Evolutionary conservation across 2,888 invertebrate genomes (phyloP).

Genomic region (Lithophane leautieri): DNA sequence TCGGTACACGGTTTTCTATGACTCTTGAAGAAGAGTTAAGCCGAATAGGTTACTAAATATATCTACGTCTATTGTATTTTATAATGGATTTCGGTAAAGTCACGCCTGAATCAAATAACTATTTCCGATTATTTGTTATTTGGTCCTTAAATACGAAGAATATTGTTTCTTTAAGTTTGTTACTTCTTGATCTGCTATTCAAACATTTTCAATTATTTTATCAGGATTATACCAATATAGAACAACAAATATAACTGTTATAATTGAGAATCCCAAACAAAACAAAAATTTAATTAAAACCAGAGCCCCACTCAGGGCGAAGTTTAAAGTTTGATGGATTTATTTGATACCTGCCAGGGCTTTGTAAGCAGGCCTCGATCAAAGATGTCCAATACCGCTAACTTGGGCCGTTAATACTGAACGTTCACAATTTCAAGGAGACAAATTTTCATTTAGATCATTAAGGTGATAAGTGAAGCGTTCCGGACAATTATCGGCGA

Average conservation of each 20-base stretch:
- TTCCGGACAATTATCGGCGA: constrained; percentile 41
- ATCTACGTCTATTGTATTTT: no score
- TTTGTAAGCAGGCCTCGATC: constrained; percentile 68
- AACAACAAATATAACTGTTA: constrained; percentile 38
- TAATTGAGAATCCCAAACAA: constrained; percentile 48
- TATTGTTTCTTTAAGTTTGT: constrained; percentile 3
- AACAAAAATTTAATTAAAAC: constrained; percentile 62
- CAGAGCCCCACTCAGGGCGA: constrained; percentile 27
- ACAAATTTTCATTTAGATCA: constrained; percentile 75
- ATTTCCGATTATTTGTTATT: constrained; percentile 1
- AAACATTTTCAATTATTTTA: constrained; percentile 11
- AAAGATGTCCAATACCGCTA: constrained; percentile 66
- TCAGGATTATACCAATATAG: neutral
- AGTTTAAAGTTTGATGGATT: constrained; percentile 66
- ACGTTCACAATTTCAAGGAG: constrained; percentile 70
- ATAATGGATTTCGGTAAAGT: no score
- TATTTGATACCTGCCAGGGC: constrained; percentile 68
- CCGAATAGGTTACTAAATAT: no score
- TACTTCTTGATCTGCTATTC: constrained; percentile 11
- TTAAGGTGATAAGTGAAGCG: constrained; percentile 62
- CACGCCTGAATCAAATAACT: no score
- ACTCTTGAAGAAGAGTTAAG: no score
- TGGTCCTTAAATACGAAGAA: neutral
- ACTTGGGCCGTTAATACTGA: constrained; percentile 63
- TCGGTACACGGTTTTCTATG: no score